phyloP scores from a whole-genome alignment of 2,888 invertebrate species.

The Platypus cylindrus region DNA sequence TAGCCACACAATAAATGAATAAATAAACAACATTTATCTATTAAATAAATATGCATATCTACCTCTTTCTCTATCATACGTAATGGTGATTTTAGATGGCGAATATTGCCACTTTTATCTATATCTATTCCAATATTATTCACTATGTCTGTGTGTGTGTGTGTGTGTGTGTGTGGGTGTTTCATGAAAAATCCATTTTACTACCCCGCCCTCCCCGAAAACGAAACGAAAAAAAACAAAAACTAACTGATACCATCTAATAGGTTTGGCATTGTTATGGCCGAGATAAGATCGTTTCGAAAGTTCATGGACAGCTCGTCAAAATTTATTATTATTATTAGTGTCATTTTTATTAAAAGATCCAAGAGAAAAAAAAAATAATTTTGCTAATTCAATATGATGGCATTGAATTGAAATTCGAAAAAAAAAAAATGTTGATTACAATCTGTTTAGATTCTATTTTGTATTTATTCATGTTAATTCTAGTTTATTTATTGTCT shows the following conservation, averaged over 20 bases:
- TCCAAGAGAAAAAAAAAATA: not conserved
- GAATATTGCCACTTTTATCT: too few relatives aligned
- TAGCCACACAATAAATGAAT: too few relatives aligned
- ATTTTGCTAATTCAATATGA: not conserved
- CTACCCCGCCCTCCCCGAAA: constrained; percentile 1
- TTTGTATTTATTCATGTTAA: too few relatives aligned
- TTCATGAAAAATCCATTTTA: not conserved
- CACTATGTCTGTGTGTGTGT: too few relatives aligned
- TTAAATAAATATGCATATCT: too few relatives aligned
- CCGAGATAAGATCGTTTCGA: constrained; percentile 7
- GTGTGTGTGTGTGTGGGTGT: not conserved
- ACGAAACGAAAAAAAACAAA: constrained; percentile 3
- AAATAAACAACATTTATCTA: too few relatives aligned
- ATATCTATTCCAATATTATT: too few relatives aligned
- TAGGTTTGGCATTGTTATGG: constrained; percentile 11
- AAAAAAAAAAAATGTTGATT: constrained; percentile 1
- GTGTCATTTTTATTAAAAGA: not conserved
- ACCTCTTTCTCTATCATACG: too few relatives aligned
- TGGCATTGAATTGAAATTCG: not conserved
- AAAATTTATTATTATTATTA: not conserved
- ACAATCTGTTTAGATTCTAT: too few relatives aligned
- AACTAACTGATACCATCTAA: not conserved
- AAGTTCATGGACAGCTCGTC: constrained; percentile 11
- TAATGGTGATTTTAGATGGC: too few relatives aligned
- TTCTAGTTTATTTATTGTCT: too few relatives aligned